Evolutionary conservation across 2,113 vertebrate species (phyloP).

Genomic region (Rhea americana): DNA sequence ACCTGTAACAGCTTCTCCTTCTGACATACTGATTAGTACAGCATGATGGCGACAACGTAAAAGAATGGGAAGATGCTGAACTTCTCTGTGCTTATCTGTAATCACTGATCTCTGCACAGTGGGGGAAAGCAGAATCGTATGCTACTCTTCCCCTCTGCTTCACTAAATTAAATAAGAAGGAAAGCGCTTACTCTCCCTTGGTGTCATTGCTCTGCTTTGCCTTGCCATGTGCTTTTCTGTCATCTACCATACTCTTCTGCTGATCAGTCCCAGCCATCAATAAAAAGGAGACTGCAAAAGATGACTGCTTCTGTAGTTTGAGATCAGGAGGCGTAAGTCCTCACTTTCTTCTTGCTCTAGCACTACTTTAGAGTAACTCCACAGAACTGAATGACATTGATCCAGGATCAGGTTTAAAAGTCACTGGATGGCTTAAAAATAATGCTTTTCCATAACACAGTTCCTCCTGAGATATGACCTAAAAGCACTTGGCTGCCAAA

Average conservation of each 20-base stretch:
- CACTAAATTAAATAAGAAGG: background rate
- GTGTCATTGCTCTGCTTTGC: background rate
- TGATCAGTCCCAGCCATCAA: background rate
- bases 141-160: background rate
- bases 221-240: background rate
- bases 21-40: background rate
- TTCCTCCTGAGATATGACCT: background rate
- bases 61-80: background rate
- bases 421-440: background rate
- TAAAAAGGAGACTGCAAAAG: background rate
- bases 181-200: background rate
- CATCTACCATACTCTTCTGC: background rate
- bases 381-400: background rate
- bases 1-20: background rate
- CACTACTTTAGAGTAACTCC: background rate
- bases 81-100: background rate
- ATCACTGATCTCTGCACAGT: background rate
- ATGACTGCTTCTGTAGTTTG: background rate
- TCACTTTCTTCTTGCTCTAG: background rate
- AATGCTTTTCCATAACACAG: background rate
- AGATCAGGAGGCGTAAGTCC: background rate
- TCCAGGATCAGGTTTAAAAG: background rate
- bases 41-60: background rate
- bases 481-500: background rate
- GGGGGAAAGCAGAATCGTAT: background rate